Conservation (phyloP, 2,797 vertebrate species). For the Enteromius viviparus region DNA sequence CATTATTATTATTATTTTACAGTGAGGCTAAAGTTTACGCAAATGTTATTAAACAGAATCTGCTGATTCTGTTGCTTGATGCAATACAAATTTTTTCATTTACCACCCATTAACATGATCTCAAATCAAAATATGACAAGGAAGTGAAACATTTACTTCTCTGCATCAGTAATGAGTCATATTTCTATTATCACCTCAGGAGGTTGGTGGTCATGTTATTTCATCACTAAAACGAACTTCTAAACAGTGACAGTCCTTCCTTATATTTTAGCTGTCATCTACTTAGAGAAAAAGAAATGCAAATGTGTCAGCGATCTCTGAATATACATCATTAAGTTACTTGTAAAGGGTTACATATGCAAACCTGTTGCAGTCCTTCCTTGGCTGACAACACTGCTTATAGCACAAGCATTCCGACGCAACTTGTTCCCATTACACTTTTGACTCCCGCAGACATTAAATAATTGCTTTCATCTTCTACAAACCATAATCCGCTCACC, state of each 20-base stretch:
- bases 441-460: constrained; percentile 60
- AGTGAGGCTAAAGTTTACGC: background rate
- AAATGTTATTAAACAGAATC: background rate
- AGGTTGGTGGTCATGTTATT: background rate
- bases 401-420: background rate
- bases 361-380: constrained; percentile 15
- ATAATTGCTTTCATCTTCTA: constrained; percentile 68
- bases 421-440: constrained; percentile 55
- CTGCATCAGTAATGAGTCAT: background rate
- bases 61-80: background rate
- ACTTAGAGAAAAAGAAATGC: background rate
- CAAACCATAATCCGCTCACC: constrained; percentile 69
- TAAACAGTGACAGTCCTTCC: background rate
- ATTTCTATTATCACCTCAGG: background rate
- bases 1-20: background rate
- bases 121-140: background rate
- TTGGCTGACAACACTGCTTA: constrained; percentile 16
- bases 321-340: constrained; percentile 21
- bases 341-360: constrained; percentile 13
- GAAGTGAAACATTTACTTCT: background rate
- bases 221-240: background rate
- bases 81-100: background rate
- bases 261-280: background rate
- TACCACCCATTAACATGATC: background rate
- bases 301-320: background rate